Base-by-base conservation (phyloP, 2,113 vertebrate genomes). In the Stigmatopora argus region DNA sequence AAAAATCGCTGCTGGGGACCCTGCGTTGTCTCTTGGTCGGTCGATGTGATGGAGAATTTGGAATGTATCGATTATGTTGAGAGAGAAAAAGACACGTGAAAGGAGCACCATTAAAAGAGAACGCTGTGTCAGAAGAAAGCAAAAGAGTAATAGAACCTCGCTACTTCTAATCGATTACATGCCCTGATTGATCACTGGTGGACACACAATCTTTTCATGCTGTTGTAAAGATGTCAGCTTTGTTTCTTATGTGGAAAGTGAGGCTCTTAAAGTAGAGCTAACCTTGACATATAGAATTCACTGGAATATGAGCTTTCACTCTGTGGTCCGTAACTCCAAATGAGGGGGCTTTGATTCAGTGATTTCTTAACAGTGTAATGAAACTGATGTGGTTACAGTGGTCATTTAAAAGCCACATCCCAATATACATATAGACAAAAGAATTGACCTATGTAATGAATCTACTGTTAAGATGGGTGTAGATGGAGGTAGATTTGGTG, bases 1-100 rank as follows among this genome's bases (percentile, higher is more conserved):
- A 93, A 88, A 64, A 87, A 83, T 35, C 92, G 87, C 86, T 93
- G 92, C 75, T 92, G 77, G 18, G 87, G 86, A 60, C 92, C 92
- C 82, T 92, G 91, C 73, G 83, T 38, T 7, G 92, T 89, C 17
- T 82, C 92, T 93, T 13, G 15, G 38, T 59, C 18, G 41, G 35
- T 48, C 38, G 12, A 63, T 19, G 8, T 8, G 55, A 48, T 18
- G 9, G 35, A 34, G 56, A 35, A 58, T 35, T 35, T 12, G 21
- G n/a, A 35, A 35, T 18, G 51, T 44, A 21, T 55, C 51, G 62
- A 64, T 52, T 31, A 31, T 35, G 19, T 35, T 61, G 1, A 18
- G 58, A 10, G 62, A 31, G 45, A 9, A 10, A 15, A 35, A 17
- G 61, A 17, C 3, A 6, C 12, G 11, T 15, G 19, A 49, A 46